Conservation (phyloP, 2,113 vertebrate species). For the crab-eating macaque (Macaca fascicularis) region T2T-MFA8v1.1 NC_088377.1:148122001-148122500, state of each 20-base stretch:
- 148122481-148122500: background rate
- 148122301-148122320: background rate
- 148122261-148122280: background rate
- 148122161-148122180: background rate
- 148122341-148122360: background rate
- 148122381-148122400: background rate
- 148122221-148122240: background rate
- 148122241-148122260: background rate
- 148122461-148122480: background rate
- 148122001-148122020: background rate
- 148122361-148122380: background rate
- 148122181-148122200: background rate
- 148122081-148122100: background rate
- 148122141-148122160: background rate
- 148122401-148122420: background rate
- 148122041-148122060: background rate
- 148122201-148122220: background rate
- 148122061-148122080: background rate
- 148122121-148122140: background rate
- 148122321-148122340: background rate
- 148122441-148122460: background rate
- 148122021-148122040: background rate
- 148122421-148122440: background rate
- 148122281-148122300: background rate
- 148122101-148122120: background rate